These are phyloP conservation scores for Idaea straminata DNA, from an alignment of 2,888 invertebrate genomes.

Conservation along the genomic window DNA sequence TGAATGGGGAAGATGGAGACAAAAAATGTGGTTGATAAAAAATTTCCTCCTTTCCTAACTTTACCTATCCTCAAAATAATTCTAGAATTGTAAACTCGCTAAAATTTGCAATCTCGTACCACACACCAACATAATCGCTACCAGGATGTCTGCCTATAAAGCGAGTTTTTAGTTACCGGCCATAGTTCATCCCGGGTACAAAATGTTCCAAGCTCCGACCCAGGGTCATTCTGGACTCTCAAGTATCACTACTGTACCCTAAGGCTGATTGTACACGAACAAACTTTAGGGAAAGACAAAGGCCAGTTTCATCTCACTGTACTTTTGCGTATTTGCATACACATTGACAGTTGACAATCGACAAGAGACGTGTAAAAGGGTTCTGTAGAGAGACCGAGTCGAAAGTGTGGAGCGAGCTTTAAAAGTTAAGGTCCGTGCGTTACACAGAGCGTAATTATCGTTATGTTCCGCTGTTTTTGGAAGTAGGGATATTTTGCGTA, in stretches of 20 bases:
- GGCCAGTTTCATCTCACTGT: background rate
- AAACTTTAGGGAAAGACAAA: background rate
- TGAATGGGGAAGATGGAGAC: no score
- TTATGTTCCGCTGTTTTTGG: slow-evolving; percentile 5
- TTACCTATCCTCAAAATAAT: background rate
- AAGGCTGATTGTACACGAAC: background rate
- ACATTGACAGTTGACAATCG: background rate
- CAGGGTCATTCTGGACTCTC: slow-evolving; percentile 12
- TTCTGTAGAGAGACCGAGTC: background rate
- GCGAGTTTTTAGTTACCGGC: slow-evolving; percentile 55
- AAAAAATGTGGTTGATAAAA: no score
- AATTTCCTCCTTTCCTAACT: no score
- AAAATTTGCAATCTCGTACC: slow-evolving; percentile 20
- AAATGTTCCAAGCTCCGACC: slow-evolving; percentile 20
- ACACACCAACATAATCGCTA: slow-evolving; percentile 35
- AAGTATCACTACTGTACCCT: slow-evolving; percentile 16
- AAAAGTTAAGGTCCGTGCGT: slow-evolving; percentile 9
- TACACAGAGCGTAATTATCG: slow-evolving; percentile 15
- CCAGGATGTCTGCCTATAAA: slow-evolving; percentile 44
- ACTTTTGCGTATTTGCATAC: background rate
- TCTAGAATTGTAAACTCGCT: slow-evolving; percentile 5
- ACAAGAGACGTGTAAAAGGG: background rate
- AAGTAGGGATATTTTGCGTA: background rate
- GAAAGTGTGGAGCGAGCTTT: background rate
- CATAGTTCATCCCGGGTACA: slow-evolving; percentile 26